Evolutionary conservation across 2,888 invertebrate genomes (phyloP), one percentile per base, ranked within the genome.

Genomic region (Strigamia transsilvanica): DNA sequence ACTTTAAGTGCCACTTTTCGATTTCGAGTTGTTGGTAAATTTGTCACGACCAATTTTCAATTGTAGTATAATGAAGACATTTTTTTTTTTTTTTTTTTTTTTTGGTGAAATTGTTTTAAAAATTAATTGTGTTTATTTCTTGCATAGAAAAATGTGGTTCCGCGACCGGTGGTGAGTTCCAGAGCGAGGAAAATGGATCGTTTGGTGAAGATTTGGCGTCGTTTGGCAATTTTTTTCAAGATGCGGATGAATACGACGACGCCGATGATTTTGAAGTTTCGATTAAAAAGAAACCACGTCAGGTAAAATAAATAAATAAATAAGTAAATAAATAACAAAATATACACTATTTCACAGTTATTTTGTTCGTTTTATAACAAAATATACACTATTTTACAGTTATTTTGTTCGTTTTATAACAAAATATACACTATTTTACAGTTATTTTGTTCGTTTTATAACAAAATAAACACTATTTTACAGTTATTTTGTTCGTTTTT

Each of bases 31-130:
- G 66, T 66, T 27, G 7, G 66, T 32, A 27, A 66, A 66, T 66
- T 66, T 66, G 27, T 66, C 66, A 27, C 66, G 66, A n/a, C 61
- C 61, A 61, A 61, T 61, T 61, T 61, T 61, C 61, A n/a, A 15
- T 61, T 61, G 9, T 61, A 6, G n/a, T 61, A 7, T 61, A 61
- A 61, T 61, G 61, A 61, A 21, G 9, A 21, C 61, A 10, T 61
- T 61, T 61, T 61, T 61, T 18, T 18, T 61, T 61, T 18, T 61
- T 18, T 12, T 61, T 10, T 61, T 61, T 10, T 9, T 61, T n/a
- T n/a, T n/a, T n/a, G n/a, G n/a, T 61, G 10, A n/a, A 15, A 6
- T 15, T 46, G 4, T 46, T 46, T 46, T 15, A 46, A 46, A 6
- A 46, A 13, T 10, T 3, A 13, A 46, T 46, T 13, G 12, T 46